Conservation (phyloP, 2,113 vertebrate genomes). For the Tyrannus savana region DNA sequence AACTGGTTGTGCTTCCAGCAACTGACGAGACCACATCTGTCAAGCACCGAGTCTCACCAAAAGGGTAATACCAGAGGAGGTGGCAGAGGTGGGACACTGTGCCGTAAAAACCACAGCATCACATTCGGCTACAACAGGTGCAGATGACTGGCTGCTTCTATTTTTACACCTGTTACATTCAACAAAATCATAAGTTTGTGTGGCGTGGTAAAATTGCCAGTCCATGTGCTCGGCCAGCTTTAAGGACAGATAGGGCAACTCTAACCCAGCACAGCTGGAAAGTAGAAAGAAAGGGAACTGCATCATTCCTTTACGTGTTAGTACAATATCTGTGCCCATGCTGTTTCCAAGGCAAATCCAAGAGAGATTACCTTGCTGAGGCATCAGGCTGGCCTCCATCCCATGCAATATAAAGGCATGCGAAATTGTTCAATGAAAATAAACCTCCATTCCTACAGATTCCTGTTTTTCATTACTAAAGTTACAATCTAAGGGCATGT, state of each 20-base stretch:
- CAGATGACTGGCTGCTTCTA: background rate
- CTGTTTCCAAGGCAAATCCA: background rate
- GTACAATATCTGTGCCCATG: background rate
- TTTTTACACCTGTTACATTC: background rate
- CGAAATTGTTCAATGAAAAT: background rate
- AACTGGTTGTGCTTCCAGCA: background rate
- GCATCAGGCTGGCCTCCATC: background rate
- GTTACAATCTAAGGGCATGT: background rate
- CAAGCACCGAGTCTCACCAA: background rate
- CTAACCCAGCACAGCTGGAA: background rate
- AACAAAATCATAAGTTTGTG: background rate
- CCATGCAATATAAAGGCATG: background rate
- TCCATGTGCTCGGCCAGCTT: accelerated
- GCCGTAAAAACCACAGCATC: background rate
- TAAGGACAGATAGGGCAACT: background rate
- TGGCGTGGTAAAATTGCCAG: background rate
- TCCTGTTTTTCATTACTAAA: background rate
- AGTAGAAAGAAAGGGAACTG: background rate
- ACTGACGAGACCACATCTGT: background rate
- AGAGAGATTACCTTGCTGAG: background rate
- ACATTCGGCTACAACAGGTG: background rate
- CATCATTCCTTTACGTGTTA: background rate
- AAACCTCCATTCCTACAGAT: background rate
- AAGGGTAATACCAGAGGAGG: background rate
- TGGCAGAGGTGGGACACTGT: background rate